These are phyloP conservation scores for Alosa sapidissima DNA, from an alignment of 2,797 vertebrate genomes.

Conservation along the genomic window DNA sequence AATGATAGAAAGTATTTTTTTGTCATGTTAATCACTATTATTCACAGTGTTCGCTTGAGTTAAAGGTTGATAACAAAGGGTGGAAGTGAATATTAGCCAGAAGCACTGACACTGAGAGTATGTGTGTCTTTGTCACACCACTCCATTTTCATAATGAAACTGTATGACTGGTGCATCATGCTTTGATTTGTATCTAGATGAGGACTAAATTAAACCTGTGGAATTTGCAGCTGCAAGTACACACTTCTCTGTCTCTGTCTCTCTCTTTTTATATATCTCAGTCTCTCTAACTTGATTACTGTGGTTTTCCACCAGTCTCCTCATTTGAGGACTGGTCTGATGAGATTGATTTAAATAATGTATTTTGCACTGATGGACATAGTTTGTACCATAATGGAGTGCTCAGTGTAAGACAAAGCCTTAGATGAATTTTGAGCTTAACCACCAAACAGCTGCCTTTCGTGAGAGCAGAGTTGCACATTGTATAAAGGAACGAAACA, in stretches of 20 bases:
- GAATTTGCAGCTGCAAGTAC: neutral
- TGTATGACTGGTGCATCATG: neutral
- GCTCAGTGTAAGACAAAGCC: conserved; percentile 56
- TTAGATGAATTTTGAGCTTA: neutral
- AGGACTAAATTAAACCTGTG: neutral
- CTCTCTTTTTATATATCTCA: neutral
- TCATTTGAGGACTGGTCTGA: neutral
- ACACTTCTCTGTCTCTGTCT: neutral
- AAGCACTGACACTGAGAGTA: neutral
- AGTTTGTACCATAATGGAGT: neutral
- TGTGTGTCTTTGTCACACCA: neutral
- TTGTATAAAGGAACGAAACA: neutral
- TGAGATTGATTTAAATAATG: neutral
- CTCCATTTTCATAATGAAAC: neutral
- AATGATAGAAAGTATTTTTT: too few relatives aligned
- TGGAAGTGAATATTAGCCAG: neutral
- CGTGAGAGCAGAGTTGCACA: neutral
- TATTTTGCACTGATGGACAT: neutral
- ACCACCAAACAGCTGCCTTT: neutral
- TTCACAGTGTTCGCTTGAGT: neutral
- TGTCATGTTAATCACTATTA: neutral
- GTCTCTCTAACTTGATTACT: neutral
- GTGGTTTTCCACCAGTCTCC: neutral
- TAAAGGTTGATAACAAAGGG: neutral
- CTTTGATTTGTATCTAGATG: neutral